These are phyloP conservation scores for Pomatorhinus ruficollis DNA, from an alignment of 2,113 vertebrate species.

Conservation along the genomic window DNA sequence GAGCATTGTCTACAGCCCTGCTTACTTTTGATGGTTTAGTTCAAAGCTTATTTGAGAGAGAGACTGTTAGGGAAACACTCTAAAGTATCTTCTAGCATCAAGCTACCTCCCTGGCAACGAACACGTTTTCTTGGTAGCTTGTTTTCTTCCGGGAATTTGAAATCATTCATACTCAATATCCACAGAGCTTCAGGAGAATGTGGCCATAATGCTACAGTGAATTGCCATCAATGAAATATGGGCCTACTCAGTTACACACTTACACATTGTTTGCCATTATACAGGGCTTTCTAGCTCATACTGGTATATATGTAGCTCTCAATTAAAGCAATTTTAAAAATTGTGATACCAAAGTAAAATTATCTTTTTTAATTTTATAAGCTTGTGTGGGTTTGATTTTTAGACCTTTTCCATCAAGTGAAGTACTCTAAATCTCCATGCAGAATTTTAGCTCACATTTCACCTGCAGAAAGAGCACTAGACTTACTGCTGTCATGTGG, in stretches of 20 bases:
- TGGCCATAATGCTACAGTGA: not conserved
- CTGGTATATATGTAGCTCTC: not conserved
- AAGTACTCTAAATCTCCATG: not conserved
- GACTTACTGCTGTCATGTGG: not conserved
- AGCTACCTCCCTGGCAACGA: not conserved
- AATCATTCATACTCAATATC: not conserved
- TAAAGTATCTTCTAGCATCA: not conserved
- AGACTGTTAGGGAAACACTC: not conserved
- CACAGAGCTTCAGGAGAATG: not conserved
- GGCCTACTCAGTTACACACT: not conserved
- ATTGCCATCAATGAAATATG: not conserved
- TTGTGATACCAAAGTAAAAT: not conserved
- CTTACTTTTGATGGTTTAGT: not conserved
- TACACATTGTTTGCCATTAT: not conserved
- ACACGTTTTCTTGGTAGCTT: not conserved
- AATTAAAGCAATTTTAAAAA: not conserved
- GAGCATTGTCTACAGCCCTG: not conserved
- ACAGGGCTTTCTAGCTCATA: not conserved
- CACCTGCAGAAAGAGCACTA: not conserved
- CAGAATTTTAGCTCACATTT: not conserved
- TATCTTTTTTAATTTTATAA: not conserved
- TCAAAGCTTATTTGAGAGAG: not conserved
- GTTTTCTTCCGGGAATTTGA: not conserved
- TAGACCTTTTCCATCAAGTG: not conserved
- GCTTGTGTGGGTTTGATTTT: not conserved